Evolutionary conservation across 2,113 vertebrate genomes (phyloP).

Genomic region (Dasypus novemcinctus): DNA sequence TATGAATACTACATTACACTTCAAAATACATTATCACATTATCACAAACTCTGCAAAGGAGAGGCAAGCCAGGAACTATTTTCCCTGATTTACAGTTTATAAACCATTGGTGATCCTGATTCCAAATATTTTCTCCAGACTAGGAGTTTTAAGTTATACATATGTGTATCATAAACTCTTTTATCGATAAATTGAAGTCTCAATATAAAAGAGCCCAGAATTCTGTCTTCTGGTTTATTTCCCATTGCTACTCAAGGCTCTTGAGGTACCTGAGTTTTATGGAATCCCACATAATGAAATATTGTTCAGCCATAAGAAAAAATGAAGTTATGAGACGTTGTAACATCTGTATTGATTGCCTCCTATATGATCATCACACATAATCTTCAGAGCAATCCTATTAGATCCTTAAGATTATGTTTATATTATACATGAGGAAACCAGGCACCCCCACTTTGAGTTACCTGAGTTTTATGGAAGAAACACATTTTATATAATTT

Average conservation of each 20-base stretch:
- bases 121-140: background rate
- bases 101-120: background rate
- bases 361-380: background rate
- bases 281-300: background rate
- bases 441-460: background rate
- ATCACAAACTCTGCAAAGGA: background rate
- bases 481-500: background rate
- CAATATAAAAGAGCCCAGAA: background rate
- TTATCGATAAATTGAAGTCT: background rate
- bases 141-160: background rate
- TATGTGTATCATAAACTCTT: background rate
- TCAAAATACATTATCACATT: background rate
- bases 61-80: background rate
- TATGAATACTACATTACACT: background rate
- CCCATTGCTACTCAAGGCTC: background rate
- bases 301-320: no score
- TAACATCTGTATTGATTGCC: background rate
- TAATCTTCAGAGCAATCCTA: background rate
- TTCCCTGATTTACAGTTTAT: background rate
- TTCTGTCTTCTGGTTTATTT: background rate
- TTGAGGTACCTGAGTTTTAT: background rate
- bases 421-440: background rate
- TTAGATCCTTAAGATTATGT: background rate
- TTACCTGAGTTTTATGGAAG: background rate
- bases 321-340: background rate